phyloP scores from a whole-genome alignment of 1,140 invertebrate species.

The Adoxophyes honmai region DNA sequence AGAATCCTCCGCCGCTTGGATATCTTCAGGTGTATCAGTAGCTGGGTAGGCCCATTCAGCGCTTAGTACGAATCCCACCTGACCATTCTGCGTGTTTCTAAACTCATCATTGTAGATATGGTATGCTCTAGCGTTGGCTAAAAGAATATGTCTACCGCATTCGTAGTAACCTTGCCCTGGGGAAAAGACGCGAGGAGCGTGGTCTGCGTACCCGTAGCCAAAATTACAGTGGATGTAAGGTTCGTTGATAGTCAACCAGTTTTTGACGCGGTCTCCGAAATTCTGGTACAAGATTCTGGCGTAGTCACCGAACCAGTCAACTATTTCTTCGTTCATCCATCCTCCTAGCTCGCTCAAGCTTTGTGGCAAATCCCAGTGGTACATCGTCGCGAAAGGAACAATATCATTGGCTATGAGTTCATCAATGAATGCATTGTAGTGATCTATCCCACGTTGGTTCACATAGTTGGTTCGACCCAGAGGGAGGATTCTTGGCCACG shows the following conservation, averaged over 20 bases:
- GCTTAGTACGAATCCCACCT: constrained; percentile 62
- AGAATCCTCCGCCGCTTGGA: constrained; percentile 43
- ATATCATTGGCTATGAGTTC: constrained; percentile 75
- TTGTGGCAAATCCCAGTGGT: constrained; percentile 65
- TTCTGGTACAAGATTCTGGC: constrained; percentile 52
- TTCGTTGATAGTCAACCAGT: constrained; percentile 74
- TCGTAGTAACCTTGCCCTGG: constrained; percentile 43
- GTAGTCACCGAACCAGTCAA: constrained; percentile 71
- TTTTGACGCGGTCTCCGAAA: constrained; percentile 71
- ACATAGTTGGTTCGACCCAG: constrained; percentile 71
- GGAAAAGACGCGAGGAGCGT: constrained; percentile 50
- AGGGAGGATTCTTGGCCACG: constrained; percentile 80
- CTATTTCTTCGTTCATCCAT: constrained; percentile 57
- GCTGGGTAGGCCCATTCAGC: constrained; percentile 51
- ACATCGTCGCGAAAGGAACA: constrained; percentile 73
- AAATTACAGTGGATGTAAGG: constrained; percentile 48
- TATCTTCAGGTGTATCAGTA: constrained; percentile 31
- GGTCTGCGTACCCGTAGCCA: constrained; percentile 59
- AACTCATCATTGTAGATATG: constrained; percentile 81
- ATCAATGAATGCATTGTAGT: constrained; percentile 80
- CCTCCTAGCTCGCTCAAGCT: constrained; percentile 60
- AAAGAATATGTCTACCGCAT: constrained; percentile 24
- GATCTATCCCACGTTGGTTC: constrained; percentile 75
- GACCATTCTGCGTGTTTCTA: constrained; percentile 34
- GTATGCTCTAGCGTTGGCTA: constrained; percentile 44